phyloP scores from a whole-genome alignment of 2,888 invertebrate species.

The Sesia apiformis region DNA sequence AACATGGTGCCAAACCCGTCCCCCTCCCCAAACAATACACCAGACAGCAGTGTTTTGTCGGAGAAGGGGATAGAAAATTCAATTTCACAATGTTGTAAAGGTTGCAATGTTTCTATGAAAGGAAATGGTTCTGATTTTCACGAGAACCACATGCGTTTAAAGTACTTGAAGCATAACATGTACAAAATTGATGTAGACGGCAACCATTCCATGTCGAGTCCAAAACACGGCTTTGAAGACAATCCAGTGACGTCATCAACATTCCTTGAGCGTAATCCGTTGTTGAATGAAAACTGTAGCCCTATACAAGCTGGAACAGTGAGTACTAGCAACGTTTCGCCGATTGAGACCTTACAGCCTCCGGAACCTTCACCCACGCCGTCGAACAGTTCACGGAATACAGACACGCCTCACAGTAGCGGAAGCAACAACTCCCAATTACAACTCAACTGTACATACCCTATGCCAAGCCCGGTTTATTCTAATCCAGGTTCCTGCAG shows the following conservation, averaged over 20 bases:
- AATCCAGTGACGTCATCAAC: slow-evolving; percentile 82
- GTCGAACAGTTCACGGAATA: slow-evolving; percentile 67
- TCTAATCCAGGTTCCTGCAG: slow-evolving; percentile 56
- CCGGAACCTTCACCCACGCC: slow-evolving; percentile 77
- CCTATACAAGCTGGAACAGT: slow-evolving; percentile 90
- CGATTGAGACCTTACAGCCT: slow-evolving; percentile 68
- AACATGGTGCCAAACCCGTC: slow-evolving; percentile 49
- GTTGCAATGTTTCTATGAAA: slow-evolving; percentile 61
- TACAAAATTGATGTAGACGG: slow-evolving; percentile 66
- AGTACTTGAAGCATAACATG: slow-evolving; percentile 53
- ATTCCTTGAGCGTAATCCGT: slow-evolving; percentile 74
- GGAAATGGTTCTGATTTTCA: slow-evolving; percentile 47
- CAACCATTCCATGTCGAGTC: slow-evolving; percentile 70
- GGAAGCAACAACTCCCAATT: slow-evolving; percentile 43
- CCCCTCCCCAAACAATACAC: slow-evolving; percentile 57
- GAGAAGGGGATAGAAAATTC: slow-evolving; percentile 44
- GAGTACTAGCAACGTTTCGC: slow-evolving; percentile 87
- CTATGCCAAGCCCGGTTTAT: slow-evolving; percentile 67
- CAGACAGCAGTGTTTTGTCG: slow-evolving; percentile 60
- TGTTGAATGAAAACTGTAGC: slow-evolving; percentile 76
- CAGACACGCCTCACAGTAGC: slow-evolving; percentile 62
- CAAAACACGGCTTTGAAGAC: slow-evolving; percentile 67
- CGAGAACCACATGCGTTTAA: slow-evolving; percentile 49
- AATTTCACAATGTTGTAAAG: slow-evolving; percentile 65
- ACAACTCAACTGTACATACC: slow-evolving; percentile 49